Percentiles rank a stretch among this genome's conserved stretches.
These are phyloP conservation scores for Micrasema longulum DNA, from an alignment of 1,140 invertebrate genomes.

Conservation along the genomic window DNA sequence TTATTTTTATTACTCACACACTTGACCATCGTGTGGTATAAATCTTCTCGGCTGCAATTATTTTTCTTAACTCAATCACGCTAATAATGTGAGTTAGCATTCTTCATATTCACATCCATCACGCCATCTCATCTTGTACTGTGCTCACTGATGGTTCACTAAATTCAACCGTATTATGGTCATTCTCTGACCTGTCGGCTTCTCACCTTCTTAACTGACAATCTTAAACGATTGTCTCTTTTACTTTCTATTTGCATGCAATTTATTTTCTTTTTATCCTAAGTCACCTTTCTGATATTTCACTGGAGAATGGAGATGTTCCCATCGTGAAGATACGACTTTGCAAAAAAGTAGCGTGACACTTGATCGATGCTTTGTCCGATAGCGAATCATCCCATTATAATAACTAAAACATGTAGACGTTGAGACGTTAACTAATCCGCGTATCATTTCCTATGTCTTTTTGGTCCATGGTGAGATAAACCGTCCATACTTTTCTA, in stretches of 20 bases:
- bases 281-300: not conserved
- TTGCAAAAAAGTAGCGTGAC: slow-evolving; percentile 23
- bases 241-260: slow-evolving; percentile 25
- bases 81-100: too few relatives aligned
- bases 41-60: too few relatives aligned
- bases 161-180: not conserved
- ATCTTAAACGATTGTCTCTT: slow-evolving; percentile 6
- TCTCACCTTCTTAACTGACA: slow-evolving; percentile 3
- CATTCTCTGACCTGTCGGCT: slow-evolving; percentile 2
- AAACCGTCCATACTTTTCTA: too few relatives aligned
- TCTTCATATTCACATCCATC: not conserved
- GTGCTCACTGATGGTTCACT: not conserved
- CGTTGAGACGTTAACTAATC: too few relatives aligned
- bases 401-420: too few relatives aligned
- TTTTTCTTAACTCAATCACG: too few relatives aligned
- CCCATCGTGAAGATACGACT: not conserved
- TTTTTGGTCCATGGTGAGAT: too few relatives aligned
- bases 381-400: slow-evolving; percentile 4
- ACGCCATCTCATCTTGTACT: not conserved
- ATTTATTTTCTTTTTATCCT: not conserved
- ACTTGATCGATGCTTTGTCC: slow-evolving; percentile 17
- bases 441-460: too few relatives aligned
- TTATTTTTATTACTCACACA: too few relatives aligned
- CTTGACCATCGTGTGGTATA: too few relatives aligned
- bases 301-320: not conserved